A percentile compares a stretch with the other conserved stretches of the same genome.
Conservation (phyloP, 2,888 invertebrate species). For the Agrochola circellaris region DNA sequence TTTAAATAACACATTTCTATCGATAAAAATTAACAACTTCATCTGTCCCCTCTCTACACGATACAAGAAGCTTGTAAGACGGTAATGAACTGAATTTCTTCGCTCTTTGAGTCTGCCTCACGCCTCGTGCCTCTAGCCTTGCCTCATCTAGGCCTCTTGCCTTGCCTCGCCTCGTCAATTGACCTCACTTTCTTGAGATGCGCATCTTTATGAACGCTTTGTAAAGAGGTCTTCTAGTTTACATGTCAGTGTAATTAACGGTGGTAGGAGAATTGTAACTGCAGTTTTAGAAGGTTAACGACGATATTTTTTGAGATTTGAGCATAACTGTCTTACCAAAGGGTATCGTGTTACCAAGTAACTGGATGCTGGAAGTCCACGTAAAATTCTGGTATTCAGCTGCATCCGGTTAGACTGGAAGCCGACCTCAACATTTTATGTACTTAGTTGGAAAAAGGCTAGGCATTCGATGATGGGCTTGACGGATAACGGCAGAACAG, state of each 20-base stretch:
- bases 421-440: neutral
- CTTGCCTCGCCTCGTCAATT: slow-evolving; percentile 57
- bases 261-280: neutral
- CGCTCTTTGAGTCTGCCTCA: slow-evolving; percentile 80
- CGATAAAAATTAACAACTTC: slow-evolving; percentile 41
- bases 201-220: slow-evolving; percentile 62
- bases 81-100: slow-evolving; percentile 86
- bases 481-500: neutral
- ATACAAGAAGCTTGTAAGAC: slow-evolving; percentile 80
- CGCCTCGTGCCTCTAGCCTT: slow-evolving; percentile 53
- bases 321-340: neutral
- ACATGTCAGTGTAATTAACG: slow-evolving; percentile 35
- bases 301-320: neutral
- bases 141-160: slow-evolving; percentile 48
- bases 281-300: slow-evolving; percentile 8
- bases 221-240: slow-evolving; percentile 41
- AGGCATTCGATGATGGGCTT: too few relatives aligned
- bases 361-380: neutral
- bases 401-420: neutral
- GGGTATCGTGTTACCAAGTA: neutral
- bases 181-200: slow-evolving; percentile 68
- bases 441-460: neutral
- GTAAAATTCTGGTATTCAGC: neutral
- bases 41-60: slow-evolving; percentile 67
- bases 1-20: slow-evolving; percentile 31